A percentile compares a stretch with the other conserved stretches of the same genome.
Evolutionary conservation across 1,140 invertebrate species (phyloP).

Genomic region (Drosophila cardini): DNA sequence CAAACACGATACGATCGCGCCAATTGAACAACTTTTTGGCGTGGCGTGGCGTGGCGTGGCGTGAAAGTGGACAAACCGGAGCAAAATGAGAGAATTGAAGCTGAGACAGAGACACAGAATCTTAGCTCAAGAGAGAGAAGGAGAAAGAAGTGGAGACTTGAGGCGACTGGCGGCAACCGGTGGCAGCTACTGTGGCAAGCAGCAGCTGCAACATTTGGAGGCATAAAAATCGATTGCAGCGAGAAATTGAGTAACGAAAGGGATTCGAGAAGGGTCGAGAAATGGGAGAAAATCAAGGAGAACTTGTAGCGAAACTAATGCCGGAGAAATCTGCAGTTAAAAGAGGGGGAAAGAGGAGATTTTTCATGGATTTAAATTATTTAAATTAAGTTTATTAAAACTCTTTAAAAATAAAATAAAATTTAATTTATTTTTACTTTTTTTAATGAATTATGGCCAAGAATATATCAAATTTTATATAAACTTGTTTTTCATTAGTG

Average conservation of each 20-base stretch:
- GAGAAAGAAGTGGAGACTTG: not conserved
- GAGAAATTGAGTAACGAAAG: not conserved
- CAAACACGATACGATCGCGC: constrained; percentile 55
- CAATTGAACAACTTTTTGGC: constrained; percentile 53
- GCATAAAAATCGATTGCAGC: constrained; percentile 6
- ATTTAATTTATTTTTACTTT: too few species aligned
- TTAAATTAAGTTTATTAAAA: too few species aligned
- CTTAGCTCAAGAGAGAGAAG: not conserved
- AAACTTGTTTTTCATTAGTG: too few species aligned
- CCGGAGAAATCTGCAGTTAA: too few species aligned
- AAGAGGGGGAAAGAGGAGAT: too few species aligned
- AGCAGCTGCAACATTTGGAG: constrained; percentile 18
- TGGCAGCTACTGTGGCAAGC: constrained; percentile 26
- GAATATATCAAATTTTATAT: too few species aligned
- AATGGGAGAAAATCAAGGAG: not conserved
- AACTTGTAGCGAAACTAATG: too few species aligned
- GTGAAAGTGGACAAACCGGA: constrained; percentile 62
- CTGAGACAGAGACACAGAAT: not conserved
- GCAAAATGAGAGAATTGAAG: not conserved
- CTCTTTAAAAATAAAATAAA: too few species aligned
- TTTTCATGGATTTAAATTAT: too few species aligned
- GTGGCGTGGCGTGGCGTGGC: constrained; percentile 27
- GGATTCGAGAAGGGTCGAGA: not conserved
- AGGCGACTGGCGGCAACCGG: not conserved
- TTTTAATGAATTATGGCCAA: too few species aligned